Evolutionary conservation across 2,797 vertebrate species (phyloP).

Genomic region (Sardinella longiceps): DNA sequence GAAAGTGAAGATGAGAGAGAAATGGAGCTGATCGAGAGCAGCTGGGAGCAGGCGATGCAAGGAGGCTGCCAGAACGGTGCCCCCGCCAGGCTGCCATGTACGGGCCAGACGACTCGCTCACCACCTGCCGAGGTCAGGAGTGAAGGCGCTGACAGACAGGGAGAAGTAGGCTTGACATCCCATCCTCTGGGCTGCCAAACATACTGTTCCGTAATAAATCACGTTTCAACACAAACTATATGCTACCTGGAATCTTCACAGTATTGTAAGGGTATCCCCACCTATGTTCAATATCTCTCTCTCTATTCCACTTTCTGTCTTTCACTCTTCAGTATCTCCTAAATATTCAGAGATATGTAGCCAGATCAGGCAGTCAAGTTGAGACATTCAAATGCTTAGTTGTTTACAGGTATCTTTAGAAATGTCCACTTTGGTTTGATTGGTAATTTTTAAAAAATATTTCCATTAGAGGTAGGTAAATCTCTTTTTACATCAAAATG

Average conservation of each 20-base stretch:
- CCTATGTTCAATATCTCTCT: background rate
- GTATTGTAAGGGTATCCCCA: too few species aligned
- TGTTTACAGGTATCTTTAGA: too few species aligned
- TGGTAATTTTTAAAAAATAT: too few species aligned
- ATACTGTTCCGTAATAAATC: constrained; percentile 7
- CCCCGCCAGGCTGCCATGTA: constrained; percentile 40
- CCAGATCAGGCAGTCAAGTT: background rate
- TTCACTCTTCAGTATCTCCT: background rate
- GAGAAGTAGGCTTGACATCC: background rate
- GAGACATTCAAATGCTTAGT: background rate
- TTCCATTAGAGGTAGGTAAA: too few species aligned
- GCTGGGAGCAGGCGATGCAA: constrained; percentile 53
- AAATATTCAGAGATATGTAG: too few species aligned
- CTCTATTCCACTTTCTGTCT: background rate
- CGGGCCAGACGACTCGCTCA: background rate
- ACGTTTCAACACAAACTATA: background rate
- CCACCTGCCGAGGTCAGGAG: background rate
- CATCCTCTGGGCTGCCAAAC: background rate
- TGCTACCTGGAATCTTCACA: background rate
- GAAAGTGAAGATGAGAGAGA: constrained; percentile 43
- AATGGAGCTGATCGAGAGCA: constrained; percentile 14
- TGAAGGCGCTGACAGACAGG: background rate
- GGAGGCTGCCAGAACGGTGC: constrained; percentile 50
- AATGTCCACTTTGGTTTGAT: too few species aligned
- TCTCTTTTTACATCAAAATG: too few species aligned